Evolutionary conservation across 2,113 vertebrate genomes (phyloP).

Genomic region (Drymodes brunneopygia): DNA sequence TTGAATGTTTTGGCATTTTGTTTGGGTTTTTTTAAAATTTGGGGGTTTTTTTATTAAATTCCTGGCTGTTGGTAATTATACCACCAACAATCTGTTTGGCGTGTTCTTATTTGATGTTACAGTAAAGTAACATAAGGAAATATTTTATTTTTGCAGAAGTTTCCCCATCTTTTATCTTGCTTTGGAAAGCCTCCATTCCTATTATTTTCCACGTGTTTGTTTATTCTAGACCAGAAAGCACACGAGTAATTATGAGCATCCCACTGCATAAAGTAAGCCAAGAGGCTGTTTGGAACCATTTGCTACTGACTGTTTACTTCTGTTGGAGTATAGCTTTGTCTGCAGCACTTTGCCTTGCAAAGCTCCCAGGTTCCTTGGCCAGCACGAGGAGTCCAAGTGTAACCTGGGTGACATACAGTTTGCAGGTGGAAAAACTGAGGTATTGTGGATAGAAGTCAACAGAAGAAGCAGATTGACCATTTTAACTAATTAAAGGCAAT

Average conservation of each 20-base stretch:
- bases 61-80: neutral
- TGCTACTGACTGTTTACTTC: conserved; percentile 8
- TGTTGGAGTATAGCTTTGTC: neutral
- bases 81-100: neutral
- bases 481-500: neutral
- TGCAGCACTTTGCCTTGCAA: neutral
- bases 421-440: neutral
- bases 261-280: neutral
- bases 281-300: neutral
- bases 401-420: neutral
- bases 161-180: neutral
- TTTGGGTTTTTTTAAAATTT: neutral
- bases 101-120: neutral
- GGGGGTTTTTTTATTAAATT: neutral
- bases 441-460: neutral
- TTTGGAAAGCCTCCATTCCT: conserved; percentile 14
- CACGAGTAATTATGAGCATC: neutral
- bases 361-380: neutral
- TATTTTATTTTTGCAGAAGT: neutral
- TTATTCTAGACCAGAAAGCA: neutral
- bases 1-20: neutral
- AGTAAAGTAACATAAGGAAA: neutral
- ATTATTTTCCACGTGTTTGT: conserved; percentile 3
- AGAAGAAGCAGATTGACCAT: neutral
- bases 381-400: neutral